Evolutionary conservation across 2,113 vertebrate species (phyloP).

Genomic region (Lontra canadensis): DNA sequence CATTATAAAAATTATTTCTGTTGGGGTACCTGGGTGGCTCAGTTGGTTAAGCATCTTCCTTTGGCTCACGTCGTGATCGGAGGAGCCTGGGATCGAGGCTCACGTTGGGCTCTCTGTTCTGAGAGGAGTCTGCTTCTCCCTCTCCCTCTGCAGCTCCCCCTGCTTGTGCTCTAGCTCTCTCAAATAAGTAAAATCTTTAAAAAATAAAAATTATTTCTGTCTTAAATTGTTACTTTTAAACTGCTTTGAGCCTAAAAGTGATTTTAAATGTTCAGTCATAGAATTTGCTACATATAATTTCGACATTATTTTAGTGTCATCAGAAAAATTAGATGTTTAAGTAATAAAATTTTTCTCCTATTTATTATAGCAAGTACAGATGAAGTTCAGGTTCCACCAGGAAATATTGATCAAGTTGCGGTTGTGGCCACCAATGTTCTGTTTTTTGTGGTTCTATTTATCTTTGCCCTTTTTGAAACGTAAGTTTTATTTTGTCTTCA

Average conservation of each 20-base stretch:
- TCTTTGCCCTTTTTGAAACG: slow-evolving; percentile 99
- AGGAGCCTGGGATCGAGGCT: neutral
- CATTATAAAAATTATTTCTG: neutral
- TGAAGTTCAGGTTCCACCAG: slow-evolving; percentile 78
- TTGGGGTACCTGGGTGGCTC: neutral
- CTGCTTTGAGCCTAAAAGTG: neutral
- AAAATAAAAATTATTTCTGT: neutral
- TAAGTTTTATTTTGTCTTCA: slow-evolving; percentile 82
- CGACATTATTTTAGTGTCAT: neutral
- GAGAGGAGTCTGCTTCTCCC: neutral
- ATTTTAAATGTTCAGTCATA: slow-evolving; percentile 17
- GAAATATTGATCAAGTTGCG: slow-evolving; percentile 88
- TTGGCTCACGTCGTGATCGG: neutral
- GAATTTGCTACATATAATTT: slow-evolving; percentile 13
- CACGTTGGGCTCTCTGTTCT: neutral
- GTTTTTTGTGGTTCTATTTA: slow-evolving; percentile 95
- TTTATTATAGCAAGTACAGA: slow-evolving; percentile 82
- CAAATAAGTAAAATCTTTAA: neutral
- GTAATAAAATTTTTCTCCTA: slow-evolving; percentile 23
- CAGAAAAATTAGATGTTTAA: neutral
- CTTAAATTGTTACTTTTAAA: slow-evolving; percentile 21
- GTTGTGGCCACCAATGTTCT: slow-evolving; percentile 92
- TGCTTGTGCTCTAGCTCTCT: neutral
- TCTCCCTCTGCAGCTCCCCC: neutral
- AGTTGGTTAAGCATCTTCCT: neutral